A percentile compares a stretch with the other conserved stretches of the same genome.
Conservation (phyloP, 2,797 vertebrate species). For the Xiphophorus birchmanni region DNA sequence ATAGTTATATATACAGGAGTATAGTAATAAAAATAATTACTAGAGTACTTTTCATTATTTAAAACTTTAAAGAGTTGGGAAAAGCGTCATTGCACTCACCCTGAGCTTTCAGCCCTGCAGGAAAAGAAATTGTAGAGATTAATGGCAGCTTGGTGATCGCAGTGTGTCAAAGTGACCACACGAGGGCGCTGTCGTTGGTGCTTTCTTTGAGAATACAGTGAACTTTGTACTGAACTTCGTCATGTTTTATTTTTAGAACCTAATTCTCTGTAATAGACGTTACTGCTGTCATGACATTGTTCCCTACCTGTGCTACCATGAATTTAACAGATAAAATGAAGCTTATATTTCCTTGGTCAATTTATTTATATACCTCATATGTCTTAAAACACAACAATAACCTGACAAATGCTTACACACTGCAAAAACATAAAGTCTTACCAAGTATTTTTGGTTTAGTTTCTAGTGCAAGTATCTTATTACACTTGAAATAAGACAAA, state of each 20-base stretch:
- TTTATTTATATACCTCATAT: background rate
- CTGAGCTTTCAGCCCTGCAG: slow-evolving; percentile 55
- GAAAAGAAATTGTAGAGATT: slow-evolving; percentile 24
- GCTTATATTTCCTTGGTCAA: background rate
- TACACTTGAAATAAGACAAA: too few species aligned
- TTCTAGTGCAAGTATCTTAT: too few species aligned
- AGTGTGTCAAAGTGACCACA: slow-evolving; percentile 8
- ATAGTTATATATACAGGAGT: background rate
- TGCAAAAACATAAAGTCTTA: too few species aligned
- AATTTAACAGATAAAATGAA: background rate
- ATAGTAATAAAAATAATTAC: background rate
- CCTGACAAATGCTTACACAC: background rate
- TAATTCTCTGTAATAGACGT: background rate
- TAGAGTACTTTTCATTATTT: background rate
- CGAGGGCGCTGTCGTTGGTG: slow-evolving; percentile 3
- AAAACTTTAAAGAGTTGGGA: background rate
- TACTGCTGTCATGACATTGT: background rate
- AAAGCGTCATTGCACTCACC: slow-evolving; percentile 36
- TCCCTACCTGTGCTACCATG: background rate
- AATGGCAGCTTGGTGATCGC: background rate
- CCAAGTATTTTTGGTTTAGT: too few species aligned
- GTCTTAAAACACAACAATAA: background rate
- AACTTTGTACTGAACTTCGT: background rate
- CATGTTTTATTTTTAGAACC: background rate
- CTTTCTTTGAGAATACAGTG: background rate